Base-by-base conservation (phyloP, 2,888 invertebrate species). In the Ypsolopha sequella region DNA sequence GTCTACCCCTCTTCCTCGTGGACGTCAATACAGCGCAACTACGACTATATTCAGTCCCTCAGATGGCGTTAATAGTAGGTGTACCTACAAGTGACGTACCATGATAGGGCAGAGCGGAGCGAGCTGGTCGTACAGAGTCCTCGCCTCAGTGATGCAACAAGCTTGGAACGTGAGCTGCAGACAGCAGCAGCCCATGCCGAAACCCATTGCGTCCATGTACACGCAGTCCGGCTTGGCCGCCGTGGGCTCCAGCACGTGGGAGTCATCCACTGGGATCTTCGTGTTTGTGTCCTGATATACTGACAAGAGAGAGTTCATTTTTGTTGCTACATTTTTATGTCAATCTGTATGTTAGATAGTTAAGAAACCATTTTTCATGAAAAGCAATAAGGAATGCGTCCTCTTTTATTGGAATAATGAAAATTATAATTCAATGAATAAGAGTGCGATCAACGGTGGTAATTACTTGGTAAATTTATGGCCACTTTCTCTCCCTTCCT, bases 121-220 rank as follows among this genome's bases (percentile, higher is more conserved):
- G 36, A 99, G 89, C 74, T 99, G 99, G 77, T 99, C 99, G 71
- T 99, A 99, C 1, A 99, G 88, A 39, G 94, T 95, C 57, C 97
- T 89, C 6, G 99, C 99, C 87, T 99, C 99, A 45, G 90, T 91
- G 58, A 99, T 97, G 74, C 98, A 98, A 76, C 97, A 97, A 1
- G 99, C 98, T 81, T 97, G 95, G 87, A 99, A 99, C 48, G 97
- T 97, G 52, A 97, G 89, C 77, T 99, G 99, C 41, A 99, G 88
- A 72, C 98, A 99, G 67, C 96, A 97, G 76, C 98, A 98, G 36
- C 99, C 99, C 99, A 99, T 99, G 52, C 98, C 99, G 76, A 99
- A 99, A 33, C 98, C 99, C 99, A 99, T 99, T 1, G 97, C 96
- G 79, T 99, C 99, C 93, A 99, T 93, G 68, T 99, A 97, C 57